A percentile compares a stretch with the other conserved stretches of the same genome.
phyloP scores from a whole-genome alignment of 2,888 invertebrate species.

The Marronus borbonicus region DNA sequence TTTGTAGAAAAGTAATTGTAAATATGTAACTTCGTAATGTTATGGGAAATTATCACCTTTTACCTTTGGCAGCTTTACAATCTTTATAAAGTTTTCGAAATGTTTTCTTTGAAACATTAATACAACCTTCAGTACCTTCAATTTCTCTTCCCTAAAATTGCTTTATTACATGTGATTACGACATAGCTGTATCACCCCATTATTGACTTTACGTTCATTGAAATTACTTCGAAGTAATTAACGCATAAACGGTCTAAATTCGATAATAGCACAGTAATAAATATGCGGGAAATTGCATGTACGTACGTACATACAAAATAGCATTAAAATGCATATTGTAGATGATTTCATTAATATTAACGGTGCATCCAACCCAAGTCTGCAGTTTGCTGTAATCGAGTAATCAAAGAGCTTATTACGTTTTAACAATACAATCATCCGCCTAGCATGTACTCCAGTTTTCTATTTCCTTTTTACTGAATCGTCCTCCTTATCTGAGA shows the following conservation, averaged over 20 bases:
- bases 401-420: conserved; percentile 1
- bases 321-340: background rate
- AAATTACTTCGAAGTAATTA: background rate
- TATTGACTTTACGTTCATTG: background rate
- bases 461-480: background rate
- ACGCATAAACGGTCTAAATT: background rate
- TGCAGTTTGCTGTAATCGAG: background rate
- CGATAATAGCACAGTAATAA: background rate
- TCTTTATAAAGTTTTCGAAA: no score
- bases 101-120: no score
- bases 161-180: no score
- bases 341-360: background rate
- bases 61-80: no score
- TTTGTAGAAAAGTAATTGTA: no score
- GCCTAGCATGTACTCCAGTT: background rate
- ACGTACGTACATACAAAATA: no score
- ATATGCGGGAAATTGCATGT: background rate
- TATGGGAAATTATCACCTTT: no score
- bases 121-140: no score
- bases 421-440: background rate
- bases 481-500: no score
- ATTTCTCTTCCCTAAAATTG: no score
- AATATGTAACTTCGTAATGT: no score
- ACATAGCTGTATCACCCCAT: background rate
- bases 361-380: background rate